Evolutionary conservation across 2,797 vertebrate genomes (phyloP), one percentile per base, ranked within the genome.

Genomic region (Sitta carolinensis): DNA sequence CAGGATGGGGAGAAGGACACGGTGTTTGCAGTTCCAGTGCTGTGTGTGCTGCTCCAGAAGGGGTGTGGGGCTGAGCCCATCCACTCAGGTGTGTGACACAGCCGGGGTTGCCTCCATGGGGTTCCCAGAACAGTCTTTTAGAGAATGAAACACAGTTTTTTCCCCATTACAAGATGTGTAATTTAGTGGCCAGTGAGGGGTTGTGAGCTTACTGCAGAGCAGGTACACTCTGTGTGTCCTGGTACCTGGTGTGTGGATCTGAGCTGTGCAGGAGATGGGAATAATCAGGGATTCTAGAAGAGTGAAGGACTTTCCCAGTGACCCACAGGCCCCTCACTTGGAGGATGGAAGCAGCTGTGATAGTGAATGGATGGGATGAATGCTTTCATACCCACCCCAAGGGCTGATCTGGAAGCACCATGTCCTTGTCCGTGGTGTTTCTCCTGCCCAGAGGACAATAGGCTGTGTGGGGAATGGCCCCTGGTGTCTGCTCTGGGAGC

Each of bases 141-240:
- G 62, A 74, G 40, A 48, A 87, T 69, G 45, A 80, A 86, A 61
- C 13, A 11, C 26, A 22, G 34, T 11, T 80, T 92, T 61, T 55
- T 36, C 36, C 34, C 1, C 0, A 1, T 42, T 69, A 51, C 8
- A 12, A 57, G 17, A 34, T 1, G 0, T n/a, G 30, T 43, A 58
- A 47, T 78, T 58, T 57, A 19, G 36, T 19, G 43, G 34, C 7
- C 23, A 34, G 51, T 1, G 6, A 61, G 69, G 48, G 38, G 29
- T 47, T 58, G 59, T 22, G 50, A 57, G 51, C 9, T 55, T 61
- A 43, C 11, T 55, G 62, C 42, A 40, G 72, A 30, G 27, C 57
- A 30, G 57, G 34, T 57, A 38, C 0, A 0, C 45, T 43, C 51
- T 30, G 57, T 40, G 14, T 26, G 17, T 43, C 30, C 43, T 82